These are phyloP conservation scores for Conistra vaccinii DNA, from an alignment of 2,888 invertebrate species.

Conservation along the genomic window DNA sequence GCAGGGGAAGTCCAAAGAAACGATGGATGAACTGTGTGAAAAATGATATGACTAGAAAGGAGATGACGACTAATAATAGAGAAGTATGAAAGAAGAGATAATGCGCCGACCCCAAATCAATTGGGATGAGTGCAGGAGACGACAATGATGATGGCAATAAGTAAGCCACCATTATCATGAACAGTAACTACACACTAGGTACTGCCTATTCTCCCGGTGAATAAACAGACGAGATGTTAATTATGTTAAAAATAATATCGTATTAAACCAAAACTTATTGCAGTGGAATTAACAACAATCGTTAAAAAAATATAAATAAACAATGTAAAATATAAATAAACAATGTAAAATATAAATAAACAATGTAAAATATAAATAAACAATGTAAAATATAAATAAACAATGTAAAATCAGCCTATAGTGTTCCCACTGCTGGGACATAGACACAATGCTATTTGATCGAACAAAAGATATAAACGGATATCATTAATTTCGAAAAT, in stretches of 20 bases:
- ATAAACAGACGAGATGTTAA: neutral
- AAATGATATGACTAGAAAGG: neutral
- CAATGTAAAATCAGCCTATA: too few species aligned
- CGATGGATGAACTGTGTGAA: neutral
- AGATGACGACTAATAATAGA: neutral
- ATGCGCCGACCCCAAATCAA: too few species aligned
- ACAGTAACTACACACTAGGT: neutral
- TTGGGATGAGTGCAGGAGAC: too few species aligned
- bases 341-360: neutral
- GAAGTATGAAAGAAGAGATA: neutral
- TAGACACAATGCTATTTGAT: slow-evolving; percentile 4
- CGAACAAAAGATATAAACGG: slow-evolving; percentile 13
- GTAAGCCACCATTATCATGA: neutral
- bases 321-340: too few species aligned
- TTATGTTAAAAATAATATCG: neutral
- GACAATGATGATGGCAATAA: neutral
- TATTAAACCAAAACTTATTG: neutral
- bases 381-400: neutral
- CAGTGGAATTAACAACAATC: neutral
- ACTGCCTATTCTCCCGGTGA: neutral
- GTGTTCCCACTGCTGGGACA: too few species aligned
- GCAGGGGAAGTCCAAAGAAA: neutral
- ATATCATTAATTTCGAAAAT: slow-evolving; percentile 40
- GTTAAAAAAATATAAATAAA: neutral
- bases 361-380: neutral